Conservation (phyloP, 2,113 vertebrate genomes). For the Albula glossodonta region DNA sequence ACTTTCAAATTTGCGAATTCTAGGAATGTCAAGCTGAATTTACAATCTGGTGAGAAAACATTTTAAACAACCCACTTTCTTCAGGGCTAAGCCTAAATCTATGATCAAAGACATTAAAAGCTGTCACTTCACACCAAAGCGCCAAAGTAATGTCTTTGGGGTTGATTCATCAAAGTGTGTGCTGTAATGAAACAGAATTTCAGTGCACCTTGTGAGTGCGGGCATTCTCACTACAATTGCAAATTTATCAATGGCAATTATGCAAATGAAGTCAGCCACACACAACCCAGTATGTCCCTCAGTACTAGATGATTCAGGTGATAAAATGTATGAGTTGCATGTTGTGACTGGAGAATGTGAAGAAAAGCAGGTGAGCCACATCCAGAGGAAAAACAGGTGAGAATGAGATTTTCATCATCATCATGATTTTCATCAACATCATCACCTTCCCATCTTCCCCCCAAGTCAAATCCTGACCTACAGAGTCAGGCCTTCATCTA, state of each 20-base stretch:
- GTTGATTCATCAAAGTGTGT: neutral
- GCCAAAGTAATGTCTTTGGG: neutral
- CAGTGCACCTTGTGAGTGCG: no score
- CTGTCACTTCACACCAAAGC: neutral
- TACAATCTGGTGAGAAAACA: neutral
- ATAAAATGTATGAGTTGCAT: neutral
- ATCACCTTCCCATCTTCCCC: no score
- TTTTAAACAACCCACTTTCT: neutral
- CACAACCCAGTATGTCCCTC: neutral
- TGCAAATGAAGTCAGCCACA: neutral
- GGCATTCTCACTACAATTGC: neutral
- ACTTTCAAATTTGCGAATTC: neutral
- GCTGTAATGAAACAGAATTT: neutral
- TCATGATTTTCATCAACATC: no score
- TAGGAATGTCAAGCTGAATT: neutral
- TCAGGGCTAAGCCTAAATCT: neutral
- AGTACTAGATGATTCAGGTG: neutral
- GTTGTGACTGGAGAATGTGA: neutral
- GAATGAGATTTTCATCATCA: no score
- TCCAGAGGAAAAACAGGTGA: no score
- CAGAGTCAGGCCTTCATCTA: no score
- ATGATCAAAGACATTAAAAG: neutral
- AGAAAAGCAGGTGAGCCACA: neutral
- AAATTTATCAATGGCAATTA: neutral
- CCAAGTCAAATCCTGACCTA: no score